phyloP scores from a whole-genome alignment of 92 coral and sea anemone species.

The Desmophyllum pertusum region DNA sequence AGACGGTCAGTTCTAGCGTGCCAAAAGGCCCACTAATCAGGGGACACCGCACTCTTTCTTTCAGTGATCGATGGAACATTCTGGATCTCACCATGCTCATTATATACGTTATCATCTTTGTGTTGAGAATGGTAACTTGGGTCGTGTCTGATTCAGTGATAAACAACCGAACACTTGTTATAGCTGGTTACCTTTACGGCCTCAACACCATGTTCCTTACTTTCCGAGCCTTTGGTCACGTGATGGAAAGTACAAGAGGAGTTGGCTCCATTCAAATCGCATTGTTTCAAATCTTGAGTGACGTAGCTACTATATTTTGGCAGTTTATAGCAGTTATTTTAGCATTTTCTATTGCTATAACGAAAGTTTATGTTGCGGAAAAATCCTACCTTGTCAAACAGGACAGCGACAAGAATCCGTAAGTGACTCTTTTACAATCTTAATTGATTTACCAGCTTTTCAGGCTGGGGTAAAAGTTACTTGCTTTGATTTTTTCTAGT shows the following conservation, averaged over 20 bases:
- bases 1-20: too few relatives aligned
- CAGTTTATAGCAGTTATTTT: slow-evolving; percentile 46
- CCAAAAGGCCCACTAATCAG: neutral
- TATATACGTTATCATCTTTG: slow-evolving; percentile 23
- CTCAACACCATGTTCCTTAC: slow-evolving; percentile 51
- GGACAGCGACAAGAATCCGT: slow-evolving; percentile 6
- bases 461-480: neutral
- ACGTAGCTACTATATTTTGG: slow-evolving; percentile 39
- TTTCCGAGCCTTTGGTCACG: slow-evolving; percentile 46
- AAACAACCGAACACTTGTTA: slow-evolving; percentile 33
- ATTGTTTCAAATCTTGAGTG: slow-evolving; percentile 40
- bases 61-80: slow-evolving; percentile 49
- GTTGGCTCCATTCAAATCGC: slow-evolving; percentile 54
- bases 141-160: slow-evolving; percentile 1
- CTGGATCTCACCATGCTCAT: slow-evolving; percentile 28
- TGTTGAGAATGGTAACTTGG: slow-evolving; percentile 27
- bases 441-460: too few relatives aligned
- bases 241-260: slow-evolving; percentile 38
- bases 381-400: slow-evolving; percentile 25
- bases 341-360: slow-evolving; percentile 55
- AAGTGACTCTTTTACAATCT: too few relatives aligned
- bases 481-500: too few relatives aligned
- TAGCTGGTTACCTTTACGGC: slow-evolving; percentile 51
- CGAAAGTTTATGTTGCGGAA: slow-evolving; percentile 55
- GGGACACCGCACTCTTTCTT: neutral